Conservation (phyloP, 2,113 vertebrate species). For the Carollia perspicillata region DNA sequence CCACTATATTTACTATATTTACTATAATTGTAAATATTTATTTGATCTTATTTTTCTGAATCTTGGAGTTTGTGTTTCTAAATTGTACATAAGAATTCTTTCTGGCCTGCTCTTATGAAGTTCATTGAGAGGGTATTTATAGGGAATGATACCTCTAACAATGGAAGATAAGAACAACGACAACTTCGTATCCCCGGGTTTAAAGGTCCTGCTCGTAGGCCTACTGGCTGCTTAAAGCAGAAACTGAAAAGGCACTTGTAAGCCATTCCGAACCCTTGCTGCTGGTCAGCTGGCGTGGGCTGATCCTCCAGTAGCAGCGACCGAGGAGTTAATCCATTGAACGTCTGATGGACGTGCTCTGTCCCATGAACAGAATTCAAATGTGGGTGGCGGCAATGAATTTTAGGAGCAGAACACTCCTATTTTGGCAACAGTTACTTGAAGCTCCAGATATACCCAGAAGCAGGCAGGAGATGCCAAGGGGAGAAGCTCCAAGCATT, state of each 20-base stretch:
- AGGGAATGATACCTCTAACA: background rate
- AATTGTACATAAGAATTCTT: background rate
- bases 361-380: slow-evolving; percentile 2
- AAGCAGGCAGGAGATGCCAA: background rate
- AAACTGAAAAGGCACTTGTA: background rate
- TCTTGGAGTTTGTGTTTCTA: background rate
- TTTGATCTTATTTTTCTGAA: background rate
- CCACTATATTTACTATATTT: too few species aligned
- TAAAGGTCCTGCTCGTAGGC: background rate
- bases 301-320: background rate
- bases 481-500: background rate
- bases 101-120: background rate
- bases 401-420: background rate
- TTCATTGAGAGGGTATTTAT: background rate
- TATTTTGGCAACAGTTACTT: background rate
- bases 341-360: background rate
- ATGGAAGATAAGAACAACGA: background rate
- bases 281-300: background rate
- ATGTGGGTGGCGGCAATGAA: background rate
- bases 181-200: background rate
- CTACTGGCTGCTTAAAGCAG: background rate
- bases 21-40: background rate
- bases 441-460: background rate
- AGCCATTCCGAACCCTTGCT: background rate
- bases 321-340: background rate